Conservation (phyloP, 2,113 vertebrate species). For the Empidonax traillii region DNA sequence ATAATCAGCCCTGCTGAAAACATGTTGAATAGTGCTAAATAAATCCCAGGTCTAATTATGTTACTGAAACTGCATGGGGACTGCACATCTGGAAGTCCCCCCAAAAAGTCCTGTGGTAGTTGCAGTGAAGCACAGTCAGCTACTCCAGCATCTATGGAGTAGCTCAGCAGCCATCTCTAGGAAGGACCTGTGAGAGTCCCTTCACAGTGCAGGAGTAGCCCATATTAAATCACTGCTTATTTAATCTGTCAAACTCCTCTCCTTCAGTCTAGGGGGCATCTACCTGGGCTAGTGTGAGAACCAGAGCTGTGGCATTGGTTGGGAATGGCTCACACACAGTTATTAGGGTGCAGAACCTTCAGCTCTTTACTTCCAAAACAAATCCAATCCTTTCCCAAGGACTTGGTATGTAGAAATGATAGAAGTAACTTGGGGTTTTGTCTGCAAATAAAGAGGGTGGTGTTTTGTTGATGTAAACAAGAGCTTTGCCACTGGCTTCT, state of each 20-base stretch:
- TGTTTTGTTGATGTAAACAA: background rate
- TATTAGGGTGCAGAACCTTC: background rate
- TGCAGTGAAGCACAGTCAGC: background rate
- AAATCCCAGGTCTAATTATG: conserved; percentile 50
- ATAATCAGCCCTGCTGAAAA: conserved; percentile 51
- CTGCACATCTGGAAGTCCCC: conserved; percentile 14
- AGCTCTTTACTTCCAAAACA: background rate
- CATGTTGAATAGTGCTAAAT: background rate
- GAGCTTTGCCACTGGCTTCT: background rate
- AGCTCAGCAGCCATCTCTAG: background rate
- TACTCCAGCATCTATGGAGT: fast-evolving
- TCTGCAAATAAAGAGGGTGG: background rate
- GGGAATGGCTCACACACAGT: background rate
- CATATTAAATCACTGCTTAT: conserved; percentile 21
- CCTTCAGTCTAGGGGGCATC: background rate
- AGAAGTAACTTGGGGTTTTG: background rate
- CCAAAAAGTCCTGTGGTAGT: background rate
- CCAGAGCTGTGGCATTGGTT: background rate
- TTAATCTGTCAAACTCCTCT: conserved; percentile 16
- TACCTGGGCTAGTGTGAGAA: background rate
- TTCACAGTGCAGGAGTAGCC: background rate
- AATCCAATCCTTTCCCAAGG: background rate
- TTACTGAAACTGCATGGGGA: conserved; percentile 10
- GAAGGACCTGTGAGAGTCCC: background rate
- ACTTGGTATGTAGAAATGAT: fast-evolving